Percentiles rank a stretch among this genome's conserved stretches.
These are phyloP conservation scores for Darevskia nairensis DNA, from an alignment of 2,797 vertebrate genomes.

Conservation along the genomic window DNA sequence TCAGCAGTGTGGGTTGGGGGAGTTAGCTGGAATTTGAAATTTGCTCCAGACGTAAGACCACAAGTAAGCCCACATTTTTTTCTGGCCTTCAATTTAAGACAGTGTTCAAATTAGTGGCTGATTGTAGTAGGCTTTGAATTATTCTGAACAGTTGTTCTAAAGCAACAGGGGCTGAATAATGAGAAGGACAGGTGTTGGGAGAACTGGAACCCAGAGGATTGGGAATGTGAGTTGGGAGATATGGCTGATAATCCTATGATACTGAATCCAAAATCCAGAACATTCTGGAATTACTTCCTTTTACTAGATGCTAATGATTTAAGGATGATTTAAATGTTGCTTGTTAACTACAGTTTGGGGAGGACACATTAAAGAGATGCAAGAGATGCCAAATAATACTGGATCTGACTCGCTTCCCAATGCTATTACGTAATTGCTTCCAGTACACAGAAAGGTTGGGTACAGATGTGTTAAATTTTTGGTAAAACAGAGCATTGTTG, in stretches of 20 bases:
- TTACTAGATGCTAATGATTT: not conserved
- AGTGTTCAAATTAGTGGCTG: not conserved
- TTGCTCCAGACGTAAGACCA: not conserved
- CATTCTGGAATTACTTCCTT: not conserved
- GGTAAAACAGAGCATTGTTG: not conserved
- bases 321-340: not conserved
- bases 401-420: not conserved
- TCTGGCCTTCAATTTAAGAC: not conserved
- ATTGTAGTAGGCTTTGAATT: not conserved
- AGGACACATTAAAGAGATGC: not conserved
- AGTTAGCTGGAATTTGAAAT: not conserved
- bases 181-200: not conserved
- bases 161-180: slow-evolving; percentile 17
- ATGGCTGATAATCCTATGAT: not conserved
- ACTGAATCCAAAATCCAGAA: not conserved
- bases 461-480: not conserved
- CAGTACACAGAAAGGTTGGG: not conserved
- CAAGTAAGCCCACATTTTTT: not conserved
- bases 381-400: not conserved
- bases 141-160: slow-evolving; percentile 1
- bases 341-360: not conserved
- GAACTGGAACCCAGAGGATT: slow-evolving; percentile 2
- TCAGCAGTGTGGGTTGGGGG: not conserved
- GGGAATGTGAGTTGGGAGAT: slow-evolving; percentile 31
- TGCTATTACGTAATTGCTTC: not conserved